Percentiles rank a stretch among this genome's conserved stretches.
phyloP scores from a whole-genome alignment of 2,113 vertebrate species.

The Elgaria multicarinata region DNA sequence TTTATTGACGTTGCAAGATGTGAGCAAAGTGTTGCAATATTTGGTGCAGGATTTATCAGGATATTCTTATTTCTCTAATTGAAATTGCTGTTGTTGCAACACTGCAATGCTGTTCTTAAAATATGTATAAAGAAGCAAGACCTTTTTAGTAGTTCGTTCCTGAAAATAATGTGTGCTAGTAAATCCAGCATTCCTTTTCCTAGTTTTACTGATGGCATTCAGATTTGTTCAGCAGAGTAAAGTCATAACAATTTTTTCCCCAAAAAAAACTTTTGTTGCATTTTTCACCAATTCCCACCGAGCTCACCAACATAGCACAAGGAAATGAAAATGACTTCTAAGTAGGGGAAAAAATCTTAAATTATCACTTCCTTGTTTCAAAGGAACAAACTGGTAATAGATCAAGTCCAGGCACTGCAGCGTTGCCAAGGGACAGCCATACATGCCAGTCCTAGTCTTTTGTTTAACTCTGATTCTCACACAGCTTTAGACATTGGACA shows the following conservation, averaged over 20 bases:
- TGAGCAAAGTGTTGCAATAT: not conserved
- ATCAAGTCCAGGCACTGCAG: conserved; percentile 2
- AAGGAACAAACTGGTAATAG: not conserved
- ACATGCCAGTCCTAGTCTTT: not conserved
- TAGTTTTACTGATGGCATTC: not conserved
- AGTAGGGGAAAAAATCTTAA: not conserved
- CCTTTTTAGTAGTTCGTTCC: not conserved
- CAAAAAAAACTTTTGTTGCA: conserved; percentile 21
- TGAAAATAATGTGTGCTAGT: not conserved
- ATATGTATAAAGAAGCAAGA: not conserved
- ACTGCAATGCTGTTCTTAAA: too few relatives aligned
- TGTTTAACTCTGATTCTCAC: not conserved
- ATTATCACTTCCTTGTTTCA: not conserved
- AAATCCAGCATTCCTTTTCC: not conserved
- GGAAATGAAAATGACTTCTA: conserved; percentile 21
- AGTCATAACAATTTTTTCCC: too few relatives aligned
- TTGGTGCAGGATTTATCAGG: not conserved
- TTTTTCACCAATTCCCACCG: conserved; percentile 15
- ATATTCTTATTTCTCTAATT: not conserved
- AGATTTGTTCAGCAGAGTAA: conserved; percentile 16
- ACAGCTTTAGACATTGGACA: not conserved
- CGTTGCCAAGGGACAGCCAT: not conserved
- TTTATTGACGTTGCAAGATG: not conserved
- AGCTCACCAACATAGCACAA: conserved; percentile 1
- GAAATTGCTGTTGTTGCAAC: not conserved